These are phyloP conservation scores for Apeira syringaria DNA, from an alignment of 2,888 invertebrate species.

Conservation along the genomic window DNA sequence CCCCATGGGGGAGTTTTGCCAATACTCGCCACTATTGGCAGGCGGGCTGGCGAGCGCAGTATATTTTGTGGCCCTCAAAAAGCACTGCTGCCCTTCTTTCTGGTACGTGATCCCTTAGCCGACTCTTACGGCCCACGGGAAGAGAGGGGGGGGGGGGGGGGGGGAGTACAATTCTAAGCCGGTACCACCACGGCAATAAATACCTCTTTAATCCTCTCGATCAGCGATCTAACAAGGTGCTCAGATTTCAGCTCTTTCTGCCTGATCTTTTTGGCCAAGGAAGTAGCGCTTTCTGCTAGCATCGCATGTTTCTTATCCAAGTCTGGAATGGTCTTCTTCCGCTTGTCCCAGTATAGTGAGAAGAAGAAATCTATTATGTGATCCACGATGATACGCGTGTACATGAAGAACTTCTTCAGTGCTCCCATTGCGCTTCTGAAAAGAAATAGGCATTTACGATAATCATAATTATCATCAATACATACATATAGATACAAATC, in stretches of 20 bases:
- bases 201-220: slow-evolving; percentile 90
- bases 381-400: slow-evolving; percentile 55
- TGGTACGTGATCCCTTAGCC: no score
- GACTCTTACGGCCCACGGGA: no score
- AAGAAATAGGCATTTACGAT: background rate
- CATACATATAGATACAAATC: no score
- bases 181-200: no score
- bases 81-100: no score
- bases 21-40: no score
- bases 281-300: slow-evolving; percentile 85
- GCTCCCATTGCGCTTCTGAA: slow-evolving; percentile 38
- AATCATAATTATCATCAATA: no score
- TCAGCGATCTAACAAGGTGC: slow-evolving; percentile 88
- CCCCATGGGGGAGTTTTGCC: no score
- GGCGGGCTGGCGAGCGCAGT: no score
- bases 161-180: no score
- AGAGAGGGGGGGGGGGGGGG: no score
- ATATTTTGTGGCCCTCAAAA: no score
- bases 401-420: slow-evolving; percentile 43
- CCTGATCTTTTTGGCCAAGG: slow-evolving; percentile 87
- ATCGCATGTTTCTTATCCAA: slow-evolving; percentile 59
- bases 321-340: slow-evolving; percentile 55
- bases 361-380: slow-evolving; percentile 65
- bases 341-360: slow-evolving; percentile 67
- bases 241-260: slow-evolving; percentile 85